phyloP scores from a whole-genome alignment of 2,113 vertebrate genomes.

The Cairina moschata region DNA sequence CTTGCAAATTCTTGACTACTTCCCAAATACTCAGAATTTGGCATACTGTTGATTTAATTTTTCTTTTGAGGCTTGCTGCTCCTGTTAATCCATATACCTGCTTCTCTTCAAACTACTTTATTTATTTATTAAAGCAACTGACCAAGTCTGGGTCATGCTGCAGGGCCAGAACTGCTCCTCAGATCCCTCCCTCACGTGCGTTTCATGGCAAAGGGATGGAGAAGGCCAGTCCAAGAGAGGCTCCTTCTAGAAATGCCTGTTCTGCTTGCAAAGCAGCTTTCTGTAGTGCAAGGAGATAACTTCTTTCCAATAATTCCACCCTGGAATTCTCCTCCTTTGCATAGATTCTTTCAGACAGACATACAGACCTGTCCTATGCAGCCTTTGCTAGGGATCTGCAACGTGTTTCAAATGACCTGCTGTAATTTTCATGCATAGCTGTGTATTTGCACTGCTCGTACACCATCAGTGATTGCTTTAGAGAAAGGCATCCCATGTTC shows the following conservation, averaged over 20 bases:
- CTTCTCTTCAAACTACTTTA: not conserved
- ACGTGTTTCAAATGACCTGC: not conserved
- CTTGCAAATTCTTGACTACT: not conserved
- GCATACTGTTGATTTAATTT: not conserved
- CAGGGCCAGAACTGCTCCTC: not conserved
- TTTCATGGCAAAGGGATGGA: not conserved
- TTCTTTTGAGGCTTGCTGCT: rapidly evolving
- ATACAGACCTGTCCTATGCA: not conserved
- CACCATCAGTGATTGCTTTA: constrained; percentile 50
- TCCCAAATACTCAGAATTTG: not conserved
- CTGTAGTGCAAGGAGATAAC: not conserved
- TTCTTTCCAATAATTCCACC: not conserved
- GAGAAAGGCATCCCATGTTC: constrained; percentile 74
- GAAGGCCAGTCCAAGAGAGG: not conserved
- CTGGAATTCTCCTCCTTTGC: not conserved
- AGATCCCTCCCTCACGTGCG: not conserved
- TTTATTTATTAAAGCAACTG: not conserved
- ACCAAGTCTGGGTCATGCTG: not conserved
- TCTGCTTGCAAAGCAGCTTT: not conserved
- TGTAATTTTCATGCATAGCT: not conserved
- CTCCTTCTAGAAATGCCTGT: not conserved
- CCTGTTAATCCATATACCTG: not conserved
- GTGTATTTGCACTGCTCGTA: not conserved
- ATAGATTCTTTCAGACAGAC: not conserved
- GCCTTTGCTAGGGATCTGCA: not conserved